Conservation (phyloP, 2,113 vertebrate species). For the Laterallus jamaicensis region DNA sequence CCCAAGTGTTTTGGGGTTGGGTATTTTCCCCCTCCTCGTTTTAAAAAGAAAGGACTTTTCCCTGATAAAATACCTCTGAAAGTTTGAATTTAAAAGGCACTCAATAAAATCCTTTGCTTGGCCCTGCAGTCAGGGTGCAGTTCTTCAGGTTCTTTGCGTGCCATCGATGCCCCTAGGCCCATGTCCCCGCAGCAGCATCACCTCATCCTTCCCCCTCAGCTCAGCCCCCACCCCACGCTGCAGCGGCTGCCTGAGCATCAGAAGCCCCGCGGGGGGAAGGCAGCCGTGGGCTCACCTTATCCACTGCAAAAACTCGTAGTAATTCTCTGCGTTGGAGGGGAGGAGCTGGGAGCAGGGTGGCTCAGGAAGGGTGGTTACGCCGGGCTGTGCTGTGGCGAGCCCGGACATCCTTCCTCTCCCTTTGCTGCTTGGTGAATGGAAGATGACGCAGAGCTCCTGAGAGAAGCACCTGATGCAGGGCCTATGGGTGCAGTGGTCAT, state of each 20-base stretch:
- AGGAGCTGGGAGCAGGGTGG: neutral
- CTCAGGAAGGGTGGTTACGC: neutral
- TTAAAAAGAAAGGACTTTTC: neutral
- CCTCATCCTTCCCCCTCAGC: neutral
- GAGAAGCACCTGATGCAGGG: neutral
- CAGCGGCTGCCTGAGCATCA: neutral
- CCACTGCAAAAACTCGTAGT: accelerated
- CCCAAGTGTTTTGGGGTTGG: accelerated
- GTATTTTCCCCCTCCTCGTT: accelerated
- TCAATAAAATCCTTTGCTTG: neutral
- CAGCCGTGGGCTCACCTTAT: accelerated
- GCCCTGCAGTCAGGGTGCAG: accelerated
- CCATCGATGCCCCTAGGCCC: accelerated
- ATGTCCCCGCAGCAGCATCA: accelerated
- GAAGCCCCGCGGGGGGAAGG: accelerated
- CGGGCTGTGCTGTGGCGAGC: neutral
- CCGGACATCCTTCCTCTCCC: neutral
- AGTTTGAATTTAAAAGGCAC: neutral
- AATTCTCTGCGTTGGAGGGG: neutral
- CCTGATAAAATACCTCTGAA: neutral
- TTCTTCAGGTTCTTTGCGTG: neutral
- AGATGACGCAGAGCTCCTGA: neutral
- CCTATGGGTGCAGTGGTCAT: neutral
- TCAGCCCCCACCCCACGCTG: neutral
- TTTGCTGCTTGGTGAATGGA: neutral